Percentiles rank a stretch among this genome's conserved stretches.
Evolutionary conservation across 2,113 vertebrate genomes (phyloP).

Genomic region (Actinemys pallida): DNA sequence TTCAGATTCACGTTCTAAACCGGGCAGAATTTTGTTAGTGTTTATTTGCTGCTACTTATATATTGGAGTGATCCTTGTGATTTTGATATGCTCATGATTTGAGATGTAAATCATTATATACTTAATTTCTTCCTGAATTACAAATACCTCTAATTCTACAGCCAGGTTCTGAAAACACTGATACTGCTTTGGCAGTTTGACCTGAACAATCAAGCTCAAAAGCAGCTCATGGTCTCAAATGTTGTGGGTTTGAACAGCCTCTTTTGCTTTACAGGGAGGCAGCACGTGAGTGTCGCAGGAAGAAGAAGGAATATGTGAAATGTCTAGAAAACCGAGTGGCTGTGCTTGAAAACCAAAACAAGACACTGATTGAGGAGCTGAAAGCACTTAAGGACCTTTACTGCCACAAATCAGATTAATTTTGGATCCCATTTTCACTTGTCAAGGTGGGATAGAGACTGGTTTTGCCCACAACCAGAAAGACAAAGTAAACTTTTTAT

Average conservation of each 20-base stretch:
- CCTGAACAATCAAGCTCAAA: neutral
- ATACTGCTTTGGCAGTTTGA: neutral
- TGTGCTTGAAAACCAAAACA: constrained; percentile 99
- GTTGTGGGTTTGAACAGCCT: constrained; percentile 46
- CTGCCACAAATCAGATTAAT: constrained; percentile 99
- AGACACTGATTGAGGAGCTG: constrained; percentile 99
- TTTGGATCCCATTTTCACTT: constrained; percentile 74
- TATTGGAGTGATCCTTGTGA: neutral
- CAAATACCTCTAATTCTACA: neutral
- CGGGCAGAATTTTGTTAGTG: neutral
- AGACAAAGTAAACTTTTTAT: constrained; percentile 85
- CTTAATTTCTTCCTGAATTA: neutral
- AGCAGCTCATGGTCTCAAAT: neutral
- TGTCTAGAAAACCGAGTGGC: constrained; percentile 99
- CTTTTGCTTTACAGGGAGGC: constrained; percentile 90
- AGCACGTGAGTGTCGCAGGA: constrained; percentile 96
- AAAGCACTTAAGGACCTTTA: constrained; percentile 99
- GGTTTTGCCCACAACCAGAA: constrained; percentile 82
- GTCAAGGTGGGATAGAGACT: constrained; percentile 87
- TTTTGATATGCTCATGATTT: neutral
- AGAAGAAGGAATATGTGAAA: constrained; percentile 99
- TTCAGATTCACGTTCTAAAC: neutral
- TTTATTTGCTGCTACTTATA: neutral
- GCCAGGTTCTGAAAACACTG: neutral
- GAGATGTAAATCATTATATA: neutral